Conservation (phyloP, 2,113 vertebrate species). For the Misgurnus mizolepis region DNA sequence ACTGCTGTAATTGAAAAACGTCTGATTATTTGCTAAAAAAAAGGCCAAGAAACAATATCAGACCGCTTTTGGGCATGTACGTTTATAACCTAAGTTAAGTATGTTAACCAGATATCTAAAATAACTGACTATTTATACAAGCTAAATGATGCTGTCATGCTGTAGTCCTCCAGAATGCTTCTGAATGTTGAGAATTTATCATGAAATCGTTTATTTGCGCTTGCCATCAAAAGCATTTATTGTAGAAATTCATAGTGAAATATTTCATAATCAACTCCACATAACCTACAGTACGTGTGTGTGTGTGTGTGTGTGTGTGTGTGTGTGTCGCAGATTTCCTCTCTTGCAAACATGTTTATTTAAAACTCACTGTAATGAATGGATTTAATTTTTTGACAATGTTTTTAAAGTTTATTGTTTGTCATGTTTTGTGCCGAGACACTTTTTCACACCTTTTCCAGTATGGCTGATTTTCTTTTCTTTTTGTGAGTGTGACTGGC, state of each 20-base stretch:
- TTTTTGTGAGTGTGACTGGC: constrained; percentile 15
- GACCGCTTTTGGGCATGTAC: constrained; percentile 14
- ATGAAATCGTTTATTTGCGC: neutral
- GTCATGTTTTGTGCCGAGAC: constrained; percentile 23
- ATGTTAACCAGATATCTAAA: constrained; percentile 10
- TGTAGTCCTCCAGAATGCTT: constrained; percentile 47
- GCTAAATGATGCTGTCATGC: constrained; percentile 25
- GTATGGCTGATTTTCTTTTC: constrained; percentile 13
- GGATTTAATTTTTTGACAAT: too few relatives aligned
- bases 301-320: neutral
- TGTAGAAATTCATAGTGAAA: neutral
- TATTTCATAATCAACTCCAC: neutral
- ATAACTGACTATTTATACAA: constrained; percentile 9
- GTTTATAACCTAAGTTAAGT: constrained; percentile 18
- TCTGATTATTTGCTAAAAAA: constrained; percentile 21
- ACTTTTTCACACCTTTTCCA: constrained; percentile 12
- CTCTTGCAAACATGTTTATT: constrained; percentile 24
- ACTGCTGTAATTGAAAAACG: constrained; percentile 27
- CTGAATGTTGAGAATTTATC: constrained; percentile 37
- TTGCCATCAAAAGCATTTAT: neutral
- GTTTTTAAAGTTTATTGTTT: constrained; percentile 8
- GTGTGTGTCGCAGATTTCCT: constrained; percentile 16
- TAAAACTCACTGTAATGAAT: constrained; percentile 48
- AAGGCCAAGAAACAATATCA: neutral
- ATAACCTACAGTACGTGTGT: neutral